A percentile compares a stretch with the other conserved stretches of the same genome.
Evolutionary conservation across 1,140 invertebrate genomes (phyloP).

Genomic region (Trichonephila inaurata): DNA sequence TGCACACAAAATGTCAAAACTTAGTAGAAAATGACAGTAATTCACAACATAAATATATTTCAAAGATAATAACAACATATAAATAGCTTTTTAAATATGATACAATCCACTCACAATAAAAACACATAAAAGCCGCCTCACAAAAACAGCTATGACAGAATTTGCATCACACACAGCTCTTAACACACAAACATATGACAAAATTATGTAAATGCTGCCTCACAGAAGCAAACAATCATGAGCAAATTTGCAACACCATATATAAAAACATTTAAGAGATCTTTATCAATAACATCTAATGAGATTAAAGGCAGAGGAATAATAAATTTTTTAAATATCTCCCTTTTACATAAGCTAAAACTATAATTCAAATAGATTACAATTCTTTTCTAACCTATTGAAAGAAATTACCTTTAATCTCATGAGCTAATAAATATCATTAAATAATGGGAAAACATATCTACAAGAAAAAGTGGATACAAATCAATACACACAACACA

Average conservation of each 20-base stretch:
- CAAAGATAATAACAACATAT: background rate
- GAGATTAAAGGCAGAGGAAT: too few relatives aligned
- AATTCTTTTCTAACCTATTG: too few relatives aligned
- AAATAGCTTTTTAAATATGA: background rate
- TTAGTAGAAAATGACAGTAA: background rate
- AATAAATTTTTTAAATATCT: too few relatives aligned
- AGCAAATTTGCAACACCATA: constrained; percentile 38
- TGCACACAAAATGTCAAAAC: background rate
- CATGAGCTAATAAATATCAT: too few relatives aligned
- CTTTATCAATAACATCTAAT: too few relatives aligned
- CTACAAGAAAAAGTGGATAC: too few relatives aligned
- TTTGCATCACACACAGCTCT: background rate
- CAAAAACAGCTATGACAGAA: background rate
- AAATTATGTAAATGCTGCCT: constrained; percentile 26
- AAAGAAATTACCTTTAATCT: too few relatives aligned
- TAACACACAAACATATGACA: background rate
- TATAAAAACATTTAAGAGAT: background rate
- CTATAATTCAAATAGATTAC: too few relatives aligned
- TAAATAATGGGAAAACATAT: too few relatives aligned
- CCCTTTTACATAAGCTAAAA: too few relatives aligned
- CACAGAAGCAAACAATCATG: constrained; percentile 50
- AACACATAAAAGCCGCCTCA: too few relatives aligned
- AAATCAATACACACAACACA: too few relatives aligned
- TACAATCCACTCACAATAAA: background rate
- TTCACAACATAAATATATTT: background rate